Base-by-base conservation (phyloP, 2,888 invertebrate species). In the Ethmia dodecea region DNA sequence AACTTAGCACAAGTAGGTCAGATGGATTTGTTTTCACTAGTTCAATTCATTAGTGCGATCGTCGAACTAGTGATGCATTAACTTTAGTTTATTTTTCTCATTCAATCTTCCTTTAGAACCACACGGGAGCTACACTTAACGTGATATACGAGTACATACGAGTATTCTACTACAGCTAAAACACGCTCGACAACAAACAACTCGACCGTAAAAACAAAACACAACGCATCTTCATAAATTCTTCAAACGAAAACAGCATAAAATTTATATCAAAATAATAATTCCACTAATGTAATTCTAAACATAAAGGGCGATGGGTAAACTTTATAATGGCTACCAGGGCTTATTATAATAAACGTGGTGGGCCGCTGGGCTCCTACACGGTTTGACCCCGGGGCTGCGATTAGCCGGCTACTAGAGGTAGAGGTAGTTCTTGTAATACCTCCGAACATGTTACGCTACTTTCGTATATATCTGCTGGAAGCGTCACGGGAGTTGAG, bases 261-360 rank as follows among this genome's bases (percentile, higher is more conserved):
- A 22, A 22, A 22, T 22, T 22, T n/a, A 22, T 26, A 26, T 6
- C 26, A 26, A 26, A 26, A 26, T 11, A 10, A 11, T 6, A 26
- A 11, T 6, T 12, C 2, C 10, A 10, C 3, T 26, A 11, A 12
- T 10, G 26, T 5, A 5, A 5, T 18, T 18, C 18, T 10, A 11
- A 26, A 11, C 55, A 60, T 65, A 68, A 70, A 68, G 69, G 72
- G 66, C 71, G 73, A 73, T 69, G 72, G 69, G 59, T 60, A 68
- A 64, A 70, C 63, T 60, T 68, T 74, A 72, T 77, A 77, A 81
- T 76, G 56, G 71, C 55, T 62, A 62, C 65, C 50, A 53, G 41
- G 35, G 60, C 77, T 78, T 79, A 81, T 83, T 83, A 81, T 77
- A 83, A 83, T 86, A 83, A 83, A 77, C 79, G 78, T 76, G 79